These are phyloP conservation scores for Drosophila subquinaria DNA, from an alignment of 2,888 invertebrate genomes.

Conservation along the genomic window DNA sequence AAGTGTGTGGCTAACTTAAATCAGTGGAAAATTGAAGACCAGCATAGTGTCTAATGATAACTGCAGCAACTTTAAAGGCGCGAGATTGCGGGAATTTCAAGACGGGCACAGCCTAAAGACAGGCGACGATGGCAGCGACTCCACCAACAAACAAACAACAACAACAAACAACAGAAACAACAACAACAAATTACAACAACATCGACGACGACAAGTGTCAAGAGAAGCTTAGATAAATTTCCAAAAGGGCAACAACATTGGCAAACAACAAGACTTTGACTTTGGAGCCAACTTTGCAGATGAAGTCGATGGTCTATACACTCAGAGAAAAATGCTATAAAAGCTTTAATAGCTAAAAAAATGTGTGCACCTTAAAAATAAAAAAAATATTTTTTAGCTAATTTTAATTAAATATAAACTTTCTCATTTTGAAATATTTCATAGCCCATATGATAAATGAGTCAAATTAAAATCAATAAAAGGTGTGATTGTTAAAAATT, in stretches of 20 bases:
- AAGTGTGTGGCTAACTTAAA: slow-evolving; percentile 64
- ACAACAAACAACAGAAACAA: slow-evolving; percentile 36
- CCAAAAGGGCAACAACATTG: slow-evolving; percentile 74
- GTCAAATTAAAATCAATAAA: too few species aligned
- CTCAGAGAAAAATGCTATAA: background rate
- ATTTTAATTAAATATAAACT: too few species aligned
- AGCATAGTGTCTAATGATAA: slow-evolving; percentile 75
- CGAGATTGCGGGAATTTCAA: slow-evolving; percentile 76
- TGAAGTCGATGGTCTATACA: background rate
- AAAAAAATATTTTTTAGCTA: too few species aligned
- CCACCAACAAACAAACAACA: slow-evolving; percentile 32
- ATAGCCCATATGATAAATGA: too few species aligned
- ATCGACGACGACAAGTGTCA: slow-evolving; percentile 73
- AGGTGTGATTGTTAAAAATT: too few species aligned
- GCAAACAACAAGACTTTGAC: slow-evolving; percentile 46
- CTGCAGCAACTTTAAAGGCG: slow-evolving; percentile 75
- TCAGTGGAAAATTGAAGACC: slow-evolving; percentile 77
- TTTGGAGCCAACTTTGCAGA: slow-evolving; percentile 3
- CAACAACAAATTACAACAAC: slow-evolving; percentile 38
- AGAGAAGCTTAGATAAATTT: slow-evolving; percentile 79
- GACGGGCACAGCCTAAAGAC: slow-evolving; percentile 30
- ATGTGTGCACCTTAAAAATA: too few species aligned
- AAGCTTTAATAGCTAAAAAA: background rate
- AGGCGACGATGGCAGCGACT: slow-evolving; percentile 41
- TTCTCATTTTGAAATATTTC: too few species aligned